phyloP scores from a whole-genome alignment of 2,888 invertebrate species.

The Therioaphis trifolii region DNA sequence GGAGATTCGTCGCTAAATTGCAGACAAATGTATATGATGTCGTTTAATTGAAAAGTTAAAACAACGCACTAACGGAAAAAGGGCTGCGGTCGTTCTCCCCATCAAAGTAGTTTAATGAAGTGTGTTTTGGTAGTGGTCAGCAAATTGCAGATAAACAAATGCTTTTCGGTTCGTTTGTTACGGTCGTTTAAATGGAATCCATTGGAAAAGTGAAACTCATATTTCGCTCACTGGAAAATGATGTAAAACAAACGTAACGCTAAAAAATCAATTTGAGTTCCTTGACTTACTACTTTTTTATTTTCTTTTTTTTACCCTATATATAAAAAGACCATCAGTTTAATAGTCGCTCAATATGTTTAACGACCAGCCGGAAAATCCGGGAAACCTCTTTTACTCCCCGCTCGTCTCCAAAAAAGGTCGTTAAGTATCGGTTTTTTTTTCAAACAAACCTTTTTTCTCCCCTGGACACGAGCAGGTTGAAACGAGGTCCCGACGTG shows the following conservation, averaged over 20 bases:
- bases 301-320: slow-evolving; percentile 21
- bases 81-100: slow-evolving; percentile 15
- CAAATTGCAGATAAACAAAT: slow-evolving; percentile 49
- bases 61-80: background rate
- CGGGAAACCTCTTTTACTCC: slow-evolving; percentile 49
- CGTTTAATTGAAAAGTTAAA: background rate
- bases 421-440: slow-evolving; percentile 61
- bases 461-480: slow-evolving; percentile 57
- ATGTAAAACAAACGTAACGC: slow-evolving; percentile 59
- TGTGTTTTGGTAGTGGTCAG: slow-evolving; percentile 57
- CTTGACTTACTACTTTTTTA: slow-evolving; percentile 45
- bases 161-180: slow-evolving; percentile 49
- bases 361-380: slow-evolving; percentile 58
- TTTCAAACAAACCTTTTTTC: slow-evolving; percentile 54
- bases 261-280: slow-evolving; percentile 55
- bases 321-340: slow-evolving; percentile 62
- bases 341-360: slow-evolving; percentile 61
- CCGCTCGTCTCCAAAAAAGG: slow-evolving; percentile 38
- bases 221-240: background rate
- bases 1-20: background rate
- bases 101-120: slow-evolving; percentile 55
- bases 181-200: slow-evolving; percentile 31
- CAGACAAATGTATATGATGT: background rate
- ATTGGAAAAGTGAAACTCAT: background rate
- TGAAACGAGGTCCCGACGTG: slow-evolving; percentile 54